A percentile compares a stretch with the other conserved stretches of the same genome.
phyloP scores from a whole-genome alignment of 2,888 invertebrate genomes.

The Gibbula magus region DNA sequence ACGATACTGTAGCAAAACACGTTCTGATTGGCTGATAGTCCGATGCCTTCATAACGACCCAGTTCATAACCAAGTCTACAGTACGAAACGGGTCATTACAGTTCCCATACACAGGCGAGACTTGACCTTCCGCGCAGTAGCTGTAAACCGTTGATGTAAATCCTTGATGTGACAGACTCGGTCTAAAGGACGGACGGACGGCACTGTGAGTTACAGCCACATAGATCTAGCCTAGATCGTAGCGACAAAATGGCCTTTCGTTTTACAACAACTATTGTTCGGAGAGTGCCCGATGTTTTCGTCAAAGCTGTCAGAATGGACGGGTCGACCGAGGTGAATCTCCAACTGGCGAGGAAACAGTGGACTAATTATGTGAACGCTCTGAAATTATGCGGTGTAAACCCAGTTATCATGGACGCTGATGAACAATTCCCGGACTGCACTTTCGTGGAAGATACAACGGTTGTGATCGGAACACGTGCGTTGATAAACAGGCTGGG shows the following conservation, averaged over 20 bases:
- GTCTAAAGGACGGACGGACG: no score
- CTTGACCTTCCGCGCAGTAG: no score
- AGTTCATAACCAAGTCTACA: no score
- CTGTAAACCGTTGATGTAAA: no score
- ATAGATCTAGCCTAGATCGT: no score
- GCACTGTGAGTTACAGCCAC: no score
- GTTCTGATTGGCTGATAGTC: no score
- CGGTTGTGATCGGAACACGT: conserved; percentile 92
- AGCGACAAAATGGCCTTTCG: background rate
- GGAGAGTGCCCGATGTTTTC: conserved; percentile 84
- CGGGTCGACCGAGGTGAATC: conserved; percentile 77
- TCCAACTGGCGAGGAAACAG: conserved; percentile 88
- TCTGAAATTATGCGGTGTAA: conserved; percentile 82
- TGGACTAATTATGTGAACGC: conserved; percentile 88
- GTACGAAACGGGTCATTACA: no score
- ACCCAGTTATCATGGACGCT: conserved; percentile 92
- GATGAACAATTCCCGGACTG: conserved; percentile 88
- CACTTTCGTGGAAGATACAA: conserved; percentile 90
- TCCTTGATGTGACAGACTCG: no score
- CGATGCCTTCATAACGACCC: no score
- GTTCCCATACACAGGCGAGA: no score
- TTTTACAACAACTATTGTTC: conserved; percentile 82
- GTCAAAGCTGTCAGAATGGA: conserved; percentile 57
- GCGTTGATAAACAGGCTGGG: conserved; percentile 86
- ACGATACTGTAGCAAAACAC: no score